Evolutionary conservation across 2,888 invertebrate species (phyloP), one percentile per base, ranked within the genome.

Genomic region (Caenorhabditis sp.): DNA sequence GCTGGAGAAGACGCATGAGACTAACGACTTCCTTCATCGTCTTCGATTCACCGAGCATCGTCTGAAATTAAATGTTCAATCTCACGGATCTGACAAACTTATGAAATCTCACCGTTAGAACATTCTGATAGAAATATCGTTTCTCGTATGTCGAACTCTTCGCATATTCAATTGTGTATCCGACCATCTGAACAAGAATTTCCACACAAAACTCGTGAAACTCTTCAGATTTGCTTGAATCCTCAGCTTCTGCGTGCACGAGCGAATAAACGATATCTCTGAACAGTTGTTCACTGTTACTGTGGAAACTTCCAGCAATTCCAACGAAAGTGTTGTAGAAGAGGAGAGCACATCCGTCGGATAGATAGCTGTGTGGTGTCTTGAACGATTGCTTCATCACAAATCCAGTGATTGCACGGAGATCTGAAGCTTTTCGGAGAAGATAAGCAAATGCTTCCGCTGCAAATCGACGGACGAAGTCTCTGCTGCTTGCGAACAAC

Each of bases 391-490:
- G 83, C 22, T 82, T 79, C n/a, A 81, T 72, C 8, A 90, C 79
- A 51, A 85, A 88, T 12, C 31, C 19, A 6, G 75, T 58, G n/a
- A 88, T 44, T n/a, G 85, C 82, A 6, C 77, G 73, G 19, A 90
- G 68, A 61, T 83, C 84, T 5, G 81, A 84, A 63, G 93, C 92
- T 91, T 93, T 93, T 86, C 97, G 94, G 3, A 96, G 95, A 1
- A 98, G 95, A 94, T 96, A 98, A 0, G 97, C 96, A 94, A 98
- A 97, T 93, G 97, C 96, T 93, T 98, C 97, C 0, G 97, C 96
- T 5, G 97, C 97, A 94, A 98, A 98, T 91, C 95, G 95, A 88
- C 96, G 95, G 26, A 98, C 95, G 92, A 97, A 96, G 84, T 95
- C 94, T 28, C 96, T 96, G 90, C 95, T 95, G n/a, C 94, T 93